A percentile compares a stretch with the other conserved stretches of the same genome.
phyloP scores from a whole-genome alignment of 2,888 invertebrate genomes.

The Eucera pruinosa region DNA sequence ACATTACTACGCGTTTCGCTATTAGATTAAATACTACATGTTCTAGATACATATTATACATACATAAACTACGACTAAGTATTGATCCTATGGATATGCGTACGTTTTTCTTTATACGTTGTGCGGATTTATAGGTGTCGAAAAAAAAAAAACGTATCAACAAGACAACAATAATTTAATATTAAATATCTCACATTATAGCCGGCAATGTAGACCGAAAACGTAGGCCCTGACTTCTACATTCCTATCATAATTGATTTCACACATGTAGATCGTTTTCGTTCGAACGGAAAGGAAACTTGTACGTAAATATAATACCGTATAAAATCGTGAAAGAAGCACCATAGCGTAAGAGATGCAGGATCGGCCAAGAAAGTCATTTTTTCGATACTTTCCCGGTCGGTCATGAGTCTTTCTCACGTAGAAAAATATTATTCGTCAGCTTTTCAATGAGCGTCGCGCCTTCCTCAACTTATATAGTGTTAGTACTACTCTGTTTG shows the following conservation, averaged over 20 bases:
- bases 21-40: constrained; percentile 57
- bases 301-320: constrained; percentile 46
- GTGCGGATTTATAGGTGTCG: constrained; percentile 64
- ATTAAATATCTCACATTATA: constrained; percentile 42
- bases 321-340: constrained; percentile 77
- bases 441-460: constrained; percentile 56
- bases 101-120: constrained; percentile 67
- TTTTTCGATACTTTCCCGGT: constrained; percentile 28
- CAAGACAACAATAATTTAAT: constrained; percentile 45
- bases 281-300: constrained; percentile 36
- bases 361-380: constrained; percentile 51
- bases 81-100: constrained; percentile 75
- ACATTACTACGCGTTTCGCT: constrained; percentile 55
- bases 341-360: constrained; percentile 69
- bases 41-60: constrained; percentile 71
- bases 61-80: constrained; percentile 66
- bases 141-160: constrained; percentile 17
- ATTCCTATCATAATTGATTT: constrained; percentile 8
- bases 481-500: constrained; percentile 14
- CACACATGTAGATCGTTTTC: constrained; percentile 26
- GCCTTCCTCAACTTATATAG: constrained; percentile 23
- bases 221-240: constrained; percentile 55
- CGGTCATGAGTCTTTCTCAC: constrained; percentile 56
- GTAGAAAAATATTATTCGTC: constrained; percentile 78
- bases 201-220: constrained; percentile 49